A percentile compares a stretch with the other conserved stretches of the same genome.
These are phyloP conservation scores for Drosophila funebris DNA, from an alignment of 1,140 invertebrate genomes.

Conservation along the genomic window DNA sequence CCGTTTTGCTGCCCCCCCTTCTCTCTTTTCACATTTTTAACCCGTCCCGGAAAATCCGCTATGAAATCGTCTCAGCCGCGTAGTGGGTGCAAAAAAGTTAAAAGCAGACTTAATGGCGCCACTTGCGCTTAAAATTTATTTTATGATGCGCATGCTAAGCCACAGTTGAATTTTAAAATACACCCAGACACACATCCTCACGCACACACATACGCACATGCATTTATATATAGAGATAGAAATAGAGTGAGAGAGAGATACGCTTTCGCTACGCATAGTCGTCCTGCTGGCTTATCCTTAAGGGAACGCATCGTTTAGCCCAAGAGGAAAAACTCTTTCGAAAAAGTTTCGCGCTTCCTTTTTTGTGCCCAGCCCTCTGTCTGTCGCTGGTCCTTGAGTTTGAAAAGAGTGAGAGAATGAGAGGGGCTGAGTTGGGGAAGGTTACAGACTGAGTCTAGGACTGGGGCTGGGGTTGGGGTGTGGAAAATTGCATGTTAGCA, in stretches of 20 bases:
- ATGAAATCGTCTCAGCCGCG: conserved; percentile 56
- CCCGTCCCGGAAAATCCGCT: conserved; percentile 26
- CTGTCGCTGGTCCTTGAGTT: no score
- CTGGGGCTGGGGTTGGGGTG: conserved; percentile 46
- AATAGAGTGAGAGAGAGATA: background rate
- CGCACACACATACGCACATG: conserved; percentile 13
- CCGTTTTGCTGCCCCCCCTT: background rate
- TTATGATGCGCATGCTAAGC: conserved; percentile 82
- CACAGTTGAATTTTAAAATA: conserved; percentile 83
- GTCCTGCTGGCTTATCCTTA: conserved; percentile 68
- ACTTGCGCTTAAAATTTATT: conserved; percentile 82
- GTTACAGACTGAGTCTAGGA: background rate
- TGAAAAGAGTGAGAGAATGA: background rate
- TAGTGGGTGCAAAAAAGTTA: conserved; percentile 81
- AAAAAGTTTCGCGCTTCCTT: conserved; percentile 76
- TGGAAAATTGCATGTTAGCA: conserved; percentile 81
- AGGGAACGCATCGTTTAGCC: conserved; percentile 60
- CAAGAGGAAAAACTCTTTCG: conserved; percentile 73
- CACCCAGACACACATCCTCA: conserved; percentile 37
- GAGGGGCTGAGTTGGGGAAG: background rate
- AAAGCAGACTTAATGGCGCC: conserved; percentile 81
- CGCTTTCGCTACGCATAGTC: conserved; percentile 48
- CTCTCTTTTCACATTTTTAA: background rate
- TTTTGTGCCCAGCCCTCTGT: no score
- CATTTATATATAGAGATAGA: background rate